Conservation (phyloP, 2,797 vertebrate genomes). For the Smutsia temminckii region DNA sequence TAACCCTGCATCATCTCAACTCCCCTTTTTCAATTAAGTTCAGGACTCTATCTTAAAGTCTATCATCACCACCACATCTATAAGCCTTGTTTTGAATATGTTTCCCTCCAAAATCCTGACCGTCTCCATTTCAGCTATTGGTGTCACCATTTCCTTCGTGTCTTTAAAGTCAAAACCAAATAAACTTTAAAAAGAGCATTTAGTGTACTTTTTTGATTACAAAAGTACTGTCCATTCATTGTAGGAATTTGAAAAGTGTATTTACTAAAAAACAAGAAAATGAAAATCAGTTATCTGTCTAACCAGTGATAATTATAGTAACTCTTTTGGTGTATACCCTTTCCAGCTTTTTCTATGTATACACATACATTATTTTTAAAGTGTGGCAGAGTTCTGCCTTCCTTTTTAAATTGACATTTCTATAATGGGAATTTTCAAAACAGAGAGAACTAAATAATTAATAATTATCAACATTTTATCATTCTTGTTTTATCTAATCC, state of each 20-base stretch:
- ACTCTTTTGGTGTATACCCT: neutral
- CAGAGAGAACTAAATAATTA: neutral
- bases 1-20: neutral
- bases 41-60: neutral
- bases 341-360: neutral
- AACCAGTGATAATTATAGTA: neutral
- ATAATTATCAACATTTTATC: neutral
- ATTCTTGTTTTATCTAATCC: neutral
- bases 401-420: neutral
- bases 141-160: neutral
- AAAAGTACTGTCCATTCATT: neutral
- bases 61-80: neutral
- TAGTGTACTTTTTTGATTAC: neutral
- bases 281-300: neutral
- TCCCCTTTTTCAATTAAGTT: neutral
- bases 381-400: neutral
- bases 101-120: neutral
- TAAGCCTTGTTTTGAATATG: neutral
- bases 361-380: neutral
- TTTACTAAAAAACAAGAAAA: neutral
- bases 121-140: neutral
- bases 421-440: conserved; percentile 34
- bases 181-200: neutral
- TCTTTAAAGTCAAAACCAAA: conserved; percentile 12
- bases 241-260: neutral